Base-by-base conservation (phyloP, 2,797 vertebrate genomes). In the Pseudopleuronectes americanus region DNA sequence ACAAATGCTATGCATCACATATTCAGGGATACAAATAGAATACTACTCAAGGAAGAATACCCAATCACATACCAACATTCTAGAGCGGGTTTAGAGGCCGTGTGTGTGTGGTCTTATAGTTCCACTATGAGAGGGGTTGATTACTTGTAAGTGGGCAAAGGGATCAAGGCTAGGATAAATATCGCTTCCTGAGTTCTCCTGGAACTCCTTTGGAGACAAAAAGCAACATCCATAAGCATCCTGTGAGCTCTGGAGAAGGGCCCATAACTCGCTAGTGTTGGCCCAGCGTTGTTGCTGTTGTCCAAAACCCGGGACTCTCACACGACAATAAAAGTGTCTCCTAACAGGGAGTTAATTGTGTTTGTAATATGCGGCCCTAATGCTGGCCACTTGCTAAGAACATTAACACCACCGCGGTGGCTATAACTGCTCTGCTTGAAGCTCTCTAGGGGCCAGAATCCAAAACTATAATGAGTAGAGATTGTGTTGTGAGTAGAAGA, bases 341-440 rank as follows among this genome's bases (percentile, higher is more conserved):
- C 96, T 94, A 95, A 94, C 95, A 89, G 96, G 95, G 95, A 97
- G 95, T 97, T 97, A 98, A 98, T 97, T 96, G 96, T 96, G 96
- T 97, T 97, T 96, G 96, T 96, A 96, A 97, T 96, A 96, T 96
- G 95, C 95, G 89, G 91, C 94, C 94, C 96, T 95, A 96, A 96
- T 96, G 96, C 96, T 94, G 95, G 93, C 95, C 95, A 92, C 93
- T n/a, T 91, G 93, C 94, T 94, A 87, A 95, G 97, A 94, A 96
- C 95, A 96, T 98, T 97, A 96, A n/a, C n/a, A 95, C 93, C 94
- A 92, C 93, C 89, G 92, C 88, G 92, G 94, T 92, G 94, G n/a
- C n/a, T n/a, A n/a, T n/a, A n/a, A n/a, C n/a, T n/a, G n/a, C n/a
- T n/a, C n/a, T n/a, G n/a, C n/a, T n/a, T n/a, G n/a, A n/a, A n/a